Conservation (phyloP, 1,140 invertebrate species). For the Hydropsyche tenuis region DNA sequence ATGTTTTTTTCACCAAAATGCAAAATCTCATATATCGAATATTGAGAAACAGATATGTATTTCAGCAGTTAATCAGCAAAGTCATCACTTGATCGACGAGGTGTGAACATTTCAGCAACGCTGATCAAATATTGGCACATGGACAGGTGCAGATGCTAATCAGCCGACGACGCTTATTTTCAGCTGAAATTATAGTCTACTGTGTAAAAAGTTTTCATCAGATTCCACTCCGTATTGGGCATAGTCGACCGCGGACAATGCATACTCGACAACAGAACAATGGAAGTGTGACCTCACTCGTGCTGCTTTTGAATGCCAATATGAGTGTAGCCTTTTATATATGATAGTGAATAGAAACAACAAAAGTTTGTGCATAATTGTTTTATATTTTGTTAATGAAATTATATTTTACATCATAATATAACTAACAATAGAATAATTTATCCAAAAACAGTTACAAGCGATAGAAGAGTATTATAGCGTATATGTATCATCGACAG, state of each 20-base stretch:
- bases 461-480: slow-evolving; percentile 35
- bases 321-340: no score
- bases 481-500: slow-evolving; percentile 19
- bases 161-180: no score
- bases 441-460: slow-evolving; percentile 27
- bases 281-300: no score
- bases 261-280: neutral
- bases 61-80: neutral
- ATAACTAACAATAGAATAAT: slow-evolving; percentile 9
- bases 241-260: neutral
- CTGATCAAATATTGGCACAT: neutral
- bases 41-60: no score
- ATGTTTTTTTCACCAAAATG: no score
- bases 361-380: neutral
- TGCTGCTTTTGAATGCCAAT: no score
- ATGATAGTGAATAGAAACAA: neutral
- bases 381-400: slow-evolving; percentile 20
- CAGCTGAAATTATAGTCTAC: no score
- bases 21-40: no score
- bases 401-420: slow-evolving; percentile 11
- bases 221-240: no score
- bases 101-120: slow-evolving; percentile 6
- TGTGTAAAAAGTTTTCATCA: no score
- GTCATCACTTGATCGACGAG: neutral
- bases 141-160: neutral